Conservation (phyloP, 2,888 invertebrate species). For the Chymomyza procnemis region DNA sequence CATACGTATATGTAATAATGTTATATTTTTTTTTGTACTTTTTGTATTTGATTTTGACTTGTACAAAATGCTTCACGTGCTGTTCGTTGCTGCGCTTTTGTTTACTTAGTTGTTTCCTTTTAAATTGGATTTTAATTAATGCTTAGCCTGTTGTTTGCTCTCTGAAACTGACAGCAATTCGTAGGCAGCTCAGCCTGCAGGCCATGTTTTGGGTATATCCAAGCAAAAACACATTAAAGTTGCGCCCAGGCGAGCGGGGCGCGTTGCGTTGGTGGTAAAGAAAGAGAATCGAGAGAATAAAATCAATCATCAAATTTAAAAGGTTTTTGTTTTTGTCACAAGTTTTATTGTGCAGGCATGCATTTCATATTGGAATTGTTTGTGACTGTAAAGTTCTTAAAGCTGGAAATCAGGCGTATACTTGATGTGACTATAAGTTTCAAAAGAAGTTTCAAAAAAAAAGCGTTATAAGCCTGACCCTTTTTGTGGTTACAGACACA, state of each 20-base stretch:
- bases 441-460: too few relatives aligned
- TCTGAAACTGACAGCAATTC: background rate
- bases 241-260: background rate
- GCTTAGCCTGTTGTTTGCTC: slow-evolving; percentile 8
- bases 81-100: slow-evolving; percentile 20
- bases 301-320: background rate
- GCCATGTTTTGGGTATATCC: background rate
- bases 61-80: background rate
- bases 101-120: slow-evolving; percentile 38
- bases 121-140: slow-evolving; percentile 31
- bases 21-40: background rate
- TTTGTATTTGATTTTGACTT: background rate
- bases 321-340: background rate
- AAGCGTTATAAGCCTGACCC: too few relatives aligned
- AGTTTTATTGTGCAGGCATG: slow-evolving; percentile 1
- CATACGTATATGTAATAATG: background rate
- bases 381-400: background rate
- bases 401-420: background rate
- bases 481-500: too few relatives aligned
- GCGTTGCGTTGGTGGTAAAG: background rate
- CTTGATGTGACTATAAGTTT: background rate
- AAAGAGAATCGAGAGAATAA: background rate
- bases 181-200: background rate
- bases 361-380: background rate
- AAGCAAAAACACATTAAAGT: background rate